Base-by-base conservation (phyloP, 2,888 invertebrate genomes). In the Apotomis capreana region DNA sequence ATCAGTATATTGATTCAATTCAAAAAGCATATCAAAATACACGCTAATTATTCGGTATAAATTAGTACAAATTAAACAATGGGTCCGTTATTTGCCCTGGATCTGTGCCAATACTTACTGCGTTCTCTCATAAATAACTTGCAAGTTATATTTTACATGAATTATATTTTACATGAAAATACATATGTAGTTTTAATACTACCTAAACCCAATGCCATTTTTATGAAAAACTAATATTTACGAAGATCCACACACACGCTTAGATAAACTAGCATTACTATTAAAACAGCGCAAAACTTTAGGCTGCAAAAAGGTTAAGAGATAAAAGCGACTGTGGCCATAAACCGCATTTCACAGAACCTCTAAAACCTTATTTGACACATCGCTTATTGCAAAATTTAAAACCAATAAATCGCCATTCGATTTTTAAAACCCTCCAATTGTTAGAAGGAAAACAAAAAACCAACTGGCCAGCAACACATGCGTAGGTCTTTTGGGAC, bases 391-490 rank as follows among this genome's bases (percentile, higher is more conserved):
- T 75, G 74, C 71, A 73, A 77, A 77, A 74, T 76, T 74, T 76
- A 76, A 74, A 73, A 73, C 73, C 73, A 71, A 71, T 71, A 71
- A 71, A 71, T 71, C 67, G 70, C 71, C 26, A 61, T 70, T 67
- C 60, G 65, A 70, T 68, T 71, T 71, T 72, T 68, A 68, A 72
- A 72, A 72, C 62, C 57, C 57, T 26, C 63, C 62, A 62, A 72
- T 72, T 63, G 63, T 72, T 72, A 82, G 83, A 76, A 79, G 80
- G 81, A 78, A 80, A 81, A 81, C 82, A 79, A 80, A 82, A 84
- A 87, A 85, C 84, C 81, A 83, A 83, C 84, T 80, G 83, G 85
- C 87, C 87, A 84, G 83, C 75, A 83, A 85, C 88, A 88, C 78
- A 83, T 85, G 75, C 71, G 78, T 74, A 82, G 83, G 86, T 81